phyloP scores from a whole-genome alignment of 2,888 invertebrate species.

The Cryptophagus acutangulus region DNA sequence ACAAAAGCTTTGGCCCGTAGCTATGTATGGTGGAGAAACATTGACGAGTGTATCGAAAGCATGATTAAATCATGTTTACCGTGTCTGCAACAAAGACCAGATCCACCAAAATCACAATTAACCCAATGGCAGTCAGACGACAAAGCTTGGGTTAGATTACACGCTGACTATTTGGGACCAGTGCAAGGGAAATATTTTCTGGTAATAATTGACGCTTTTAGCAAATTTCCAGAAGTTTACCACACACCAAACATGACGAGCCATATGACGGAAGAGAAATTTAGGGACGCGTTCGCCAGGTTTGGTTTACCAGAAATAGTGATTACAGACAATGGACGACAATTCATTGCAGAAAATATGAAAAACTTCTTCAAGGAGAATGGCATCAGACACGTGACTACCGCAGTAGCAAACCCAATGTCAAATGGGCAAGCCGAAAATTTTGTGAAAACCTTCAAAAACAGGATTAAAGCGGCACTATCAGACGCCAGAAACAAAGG shows the following conservation, averaged over 20 bases:
- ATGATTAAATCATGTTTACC: too few species aligned
- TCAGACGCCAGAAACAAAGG: conserved; percentile 9
- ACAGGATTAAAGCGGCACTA: conserved; percentile 13
- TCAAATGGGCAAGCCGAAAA: conserved; percentile 15
- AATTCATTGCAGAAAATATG: not conserved
- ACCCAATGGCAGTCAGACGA: too few species aligned
- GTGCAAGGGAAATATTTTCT: too few species aligned
- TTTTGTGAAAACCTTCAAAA: conserved; percentile 10
- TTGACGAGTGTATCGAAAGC: too few species aligned
- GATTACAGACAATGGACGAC: conserved; percentile 14
- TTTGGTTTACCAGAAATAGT: conserved; percentile 11
- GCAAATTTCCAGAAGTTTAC: conserved; percentile 7
- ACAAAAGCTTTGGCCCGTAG: too few species aligned
- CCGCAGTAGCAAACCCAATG: conserved; percentile 3
- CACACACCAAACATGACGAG: conserved; percentile 1
- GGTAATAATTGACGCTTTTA: conserved; percentile 8
- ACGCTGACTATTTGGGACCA: too few species aligned
- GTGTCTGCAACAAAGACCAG: too few species aligned
- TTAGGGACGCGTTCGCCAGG: conserved; percentile 2
- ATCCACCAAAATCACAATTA: too few species aligned
- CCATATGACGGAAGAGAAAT: not conserved
- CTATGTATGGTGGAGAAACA: too few species aligned
- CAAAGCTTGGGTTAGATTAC: too few species aligned
- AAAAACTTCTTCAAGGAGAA: conserved; percentile 14
- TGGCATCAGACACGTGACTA: conserved; percentile 11